A percentile compares a stretch with the other conserved stretches of the same genome.
Conservation (phyloP, 2,113 vertebrate genomes). For the Myotis yumanensis region DNA sequence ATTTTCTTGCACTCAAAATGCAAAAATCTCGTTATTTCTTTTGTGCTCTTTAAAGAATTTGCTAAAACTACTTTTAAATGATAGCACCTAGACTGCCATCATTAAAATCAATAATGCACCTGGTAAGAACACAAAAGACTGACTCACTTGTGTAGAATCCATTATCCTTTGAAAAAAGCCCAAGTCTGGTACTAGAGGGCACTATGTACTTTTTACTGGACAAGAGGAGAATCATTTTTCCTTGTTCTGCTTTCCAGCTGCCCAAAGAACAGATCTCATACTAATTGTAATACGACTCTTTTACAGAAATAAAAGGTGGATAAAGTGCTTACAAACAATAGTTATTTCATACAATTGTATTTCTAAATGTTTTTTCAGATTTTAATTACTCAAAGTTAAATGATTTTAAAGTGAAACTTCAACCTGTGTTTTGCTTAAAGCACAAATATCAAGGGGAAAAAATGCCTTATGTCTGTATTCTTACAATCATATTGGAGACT, state of each 20-base stretch:
- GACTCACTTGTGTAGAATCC: constrained; percentile 79
- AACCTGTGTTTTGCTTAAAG: constrained; percentile 33
- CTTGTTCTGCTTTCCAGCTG: constrained; percentile 74
- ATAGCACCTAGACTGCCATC: constrained; percentile 66
- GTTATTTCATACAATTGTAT: constrained; percentile 44
- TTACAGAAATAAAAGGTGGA: constrained; percentile 47
- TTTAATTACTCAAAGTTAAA: constrained; percentile 38
- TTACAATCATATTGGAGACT: constrained; percentile 10
- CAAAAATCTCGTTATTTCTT: constrained; percentile 32
- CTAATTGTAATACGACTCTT: constrained; percentile 62
- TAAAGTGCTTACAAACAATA: constrained; percentile 63
- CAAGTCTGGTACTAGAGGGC: constrained; percentile 51
- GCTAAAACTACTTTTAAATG: constrained; percentile 33
- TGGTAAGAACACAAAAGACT: constrained; percentile 81
- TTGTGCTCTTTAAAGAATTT: constrained; percentile 29
- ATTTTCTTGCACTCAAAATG: constrained; percentile 19
- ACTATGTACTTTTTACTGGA: constrained; percentile 70
- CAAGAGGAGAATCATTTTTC: constrained; percentile 61
- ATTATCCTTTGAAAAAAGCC: constrained; percentile 73
- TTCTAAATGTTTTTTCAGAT: constrained; percentile 48
- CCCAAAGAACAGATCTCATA: constrained; percentile 28
- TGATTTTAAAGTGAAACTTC: constrained; percentile 39
- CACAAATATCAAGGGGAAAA: neutral
- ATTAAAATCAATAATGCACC: constrained; percentile 79
- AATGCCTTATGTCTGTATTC: neutral